Percentiles rank a stretch among this genome's conserved stretches.
phyloP scores from a whole-genome alignment of 2,113 vertebrate genomes.

The Sebastes fasciatus region DNA sequence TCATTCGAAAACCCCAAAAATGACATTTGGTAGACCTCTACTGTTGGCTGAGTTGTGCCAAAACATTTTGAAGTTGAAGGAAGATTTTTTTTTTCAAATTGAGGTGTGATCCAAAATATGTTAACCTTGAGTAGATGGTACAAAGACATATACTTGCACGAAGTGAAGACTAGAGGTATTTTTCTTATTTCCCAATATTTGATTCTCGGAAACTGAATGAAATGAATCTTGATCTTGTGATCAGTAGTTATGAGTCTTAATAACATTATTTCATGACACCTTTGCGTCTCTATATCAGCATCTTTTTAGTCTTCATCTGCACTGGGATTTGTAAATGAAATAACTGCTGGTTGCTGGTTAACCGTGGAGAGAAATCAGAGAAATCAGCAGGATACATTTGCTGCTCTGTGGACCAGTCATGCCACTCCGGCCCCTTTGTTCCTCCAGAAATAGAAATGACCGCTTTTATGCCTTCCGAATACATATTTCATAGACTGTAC shows the following conservation, averaged over 20 bases:
- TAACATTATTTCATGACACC: background rate
- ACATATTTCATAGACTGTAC: slow-evolving; percentile 36
- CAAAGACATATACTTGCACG: background rate
- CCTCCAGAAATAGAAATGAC: slow-evolving; percentile 37
- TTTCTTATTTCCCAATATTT: background rate
- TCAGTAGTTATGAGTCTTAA: background rate
- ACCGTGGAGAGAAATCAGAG: background rate
- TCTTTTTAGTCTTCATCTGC: background rate
- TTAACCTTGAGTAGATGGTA: background rate
- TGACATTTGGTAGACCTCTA: no score
- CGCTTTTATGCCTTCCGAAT: background rate
- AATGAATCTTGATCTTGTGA: no score
- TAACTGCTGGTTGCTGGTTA: background rate
- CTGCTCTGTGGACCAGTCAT: background rate
- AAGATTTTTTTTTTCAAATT: no score
- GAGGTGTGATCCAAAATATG: background rate
- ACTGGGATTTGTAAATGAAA: background rate
- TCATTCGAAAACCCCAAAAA: no score
- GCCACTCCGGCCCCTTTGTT: slow-evolving; percentile 22
- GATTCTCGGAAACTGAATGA: background rate
- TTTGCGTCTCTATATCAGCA: background rate
- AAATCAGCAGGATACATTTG: background rate
- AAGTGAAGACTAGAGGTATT: background rate
- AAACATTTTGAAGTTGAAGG: no score
- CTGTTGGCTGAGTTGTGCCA: no score